These are phyloP conservation scores for Neoscelio sp. DNA, from an alignment of 2,888 invertebrate genomes.

Conservation along the genomic window DNA sequence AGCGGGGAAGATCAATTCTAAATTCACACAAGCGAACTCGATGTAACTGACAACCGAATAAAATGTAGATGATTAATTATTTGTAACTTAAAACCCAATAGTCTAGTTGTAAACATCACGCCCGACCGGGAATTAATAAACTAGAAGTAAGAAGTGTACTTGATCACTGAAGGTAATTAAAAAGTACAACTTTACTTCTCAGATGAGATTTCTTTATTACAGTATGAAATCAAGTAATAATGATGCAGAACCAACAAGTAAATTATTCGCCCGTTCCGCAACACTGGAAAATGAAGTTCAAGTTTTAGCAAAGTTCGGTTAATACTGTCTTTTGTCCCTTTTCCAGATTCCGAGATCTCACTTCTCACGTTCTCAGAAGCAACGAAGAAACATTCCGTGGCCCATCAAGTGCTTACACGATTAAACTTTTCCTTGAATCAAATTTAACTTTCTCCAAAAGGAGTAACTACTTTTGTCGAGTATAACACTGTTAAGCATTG, in stretches of 20 bases:
- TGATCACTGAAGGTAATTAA: neutral
- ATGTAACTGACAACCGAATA: too few relatives aligned
- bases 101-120: too few relatives aligned
- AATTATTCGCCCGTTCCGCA: slow-evolving; percentile 34
- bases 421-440: slow-evolving; percentile 80
- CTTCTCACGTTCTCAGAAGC: slow-evolving; percentile 67
- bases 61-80: too few relatives aligned
- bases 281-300: slow-evolving; percentile 65
- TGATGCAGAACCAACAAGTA: slow-evolving; percentile 37
- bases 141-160: too few relatives aligned
- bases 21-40: too few relatives aligned
- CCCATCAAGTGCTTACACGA: slow-evolving; percentile 75
- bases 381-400: slow-evolving; percentile 71
- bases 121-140: too few relatives aligned
- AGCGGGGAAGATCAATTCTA: too few relatives aligned
- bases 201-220: neutral
- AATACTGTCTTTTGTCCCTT: slow-evolving; percentile 49
- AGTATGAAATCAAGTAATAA: slow-evolving; percentile 22
- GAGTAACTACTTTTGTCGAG: slow-evolving; percentile 78
- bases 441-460: slow-evolving; percentile 79
- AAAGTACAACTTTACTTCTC: neutral
- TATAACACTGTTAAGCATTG: slow-evolving; percentile 49
- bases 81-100: too few relatives aligned
- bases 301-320: slow-evolving; percentile 66
- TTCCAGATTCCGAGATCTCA: slow-evolving; percentile 61